Conservation (phyloP, 2,113 vertebrate species). For the Morone saxatilis region DNA sequence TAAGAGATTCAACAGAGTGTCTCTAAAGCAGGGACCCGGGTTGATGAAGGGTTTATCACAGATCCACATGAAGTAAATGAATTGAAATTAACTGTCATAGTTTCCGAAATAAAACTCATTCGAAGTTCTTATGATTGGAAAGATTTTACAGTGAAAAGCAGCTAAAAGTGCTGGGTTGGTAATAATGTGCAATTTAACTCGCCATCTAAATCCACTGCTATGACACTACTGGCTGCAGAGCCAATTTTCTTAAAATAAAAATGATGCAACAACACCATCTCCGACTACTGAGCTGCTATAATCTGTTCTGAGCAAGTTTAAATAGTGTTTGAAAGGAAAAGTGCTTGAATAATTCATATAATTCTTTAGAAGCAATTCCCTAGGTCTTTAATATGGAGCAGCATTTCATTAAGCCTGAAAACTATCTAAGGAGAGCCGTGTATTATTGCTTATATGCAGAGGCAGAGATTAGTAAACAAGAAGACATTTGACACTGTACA, state of each 20-base stretch:
- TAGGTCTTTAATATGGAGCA: not conserved
- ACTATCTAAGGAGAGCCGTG: not conserved
- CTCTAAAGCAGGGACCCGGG: not conserved
- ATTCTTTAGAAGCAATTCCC: not conserved
- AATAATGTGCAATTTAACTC: not conserved
- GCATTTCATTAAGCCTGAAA: not conserved
- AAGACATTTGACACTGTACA: conserved; percentile 3
- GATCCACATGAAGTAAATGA: not conserved
- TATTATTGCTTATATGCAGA: not conserved
- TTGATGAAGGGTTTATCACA: not conserved
- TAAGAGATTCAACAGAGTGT: not conserved
- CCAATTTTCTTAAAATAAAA: conserved; percentile 42
- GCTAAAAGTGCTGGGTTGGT: not conserved
- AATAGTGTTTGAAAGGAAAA: not conserved
- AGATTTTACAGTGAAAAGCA: not conserved
- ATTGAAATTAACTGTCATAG: not conserved
- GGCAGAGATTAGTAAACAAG: conserved; percentile 26
- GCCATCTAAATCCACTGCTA: not conserved
- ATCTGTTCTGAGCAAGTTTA: not conserved
- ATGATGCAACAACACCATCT: conserved; percentile 9
- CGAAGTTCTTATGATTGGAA: not conserved
- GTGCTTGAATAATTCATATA: not conserved
- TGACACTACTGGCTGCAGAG: not conserved
- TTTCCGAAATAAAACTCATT: not conserved
- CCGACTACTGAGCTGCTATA: not conserved